Evolutionary conservation across 2,113 vertebrate species (phyloP).

Genomic region (Pangasianodon hypophthalmus): DNA sequence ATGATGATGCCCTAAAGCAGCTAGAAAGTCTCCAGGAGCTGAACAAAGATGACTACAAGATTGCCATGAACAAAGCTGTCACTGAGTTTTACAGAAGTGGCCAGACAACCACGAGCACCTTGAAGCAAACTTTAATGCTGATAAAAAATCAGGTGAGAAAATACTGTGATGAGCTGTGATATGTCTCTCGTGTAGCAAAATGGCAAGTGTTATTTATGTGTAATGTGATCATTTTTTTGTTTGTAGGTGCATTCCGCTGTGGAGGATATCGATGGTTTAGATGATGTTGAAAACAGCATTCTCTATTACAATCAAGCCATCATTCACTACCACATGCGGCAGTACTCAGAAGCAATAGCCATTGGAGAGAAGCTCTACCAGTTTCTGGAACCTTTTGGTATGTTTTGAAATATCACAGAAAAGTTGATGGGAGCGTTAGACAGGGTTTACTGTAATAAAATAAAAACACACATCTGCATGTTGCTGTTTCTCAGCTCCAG

Average conservation of each 20-base stretch:
- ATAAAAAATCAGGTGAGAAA: slow-evolving; percentile 90
- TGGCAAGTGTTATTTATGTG: background rate
- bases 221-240: too few species aligned
- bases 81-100: slow-evolving; percentile 94
- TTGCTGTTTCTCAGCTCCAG: background rate
- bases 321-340: slow-evolving; percentile 90
- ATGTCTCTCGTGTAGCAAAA: background rate
- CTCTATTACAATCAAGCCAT: slow-evolving; percentile 97
- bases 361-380: slow-evolving; percentile 97
- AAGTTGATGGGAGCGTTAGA: background rate
- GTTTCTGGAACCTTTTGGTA: slow-evolving; percentile 98
- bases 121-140: slow-evolving; percentile 87
- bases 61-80: slow-evolving; percentile 90
- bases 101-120: slow-evolving; percentile 86
- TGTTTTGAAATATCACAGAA: slow-evolving; percentile 56
- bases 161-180: background rate
- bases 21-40: slow-evolving; percentile 88
- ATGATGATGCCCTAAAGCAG: slow-evolving; percentile 86
- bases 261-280: slow-evolving; percentile 94
- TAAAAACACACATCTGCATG: background rate
- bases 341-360: slow-evolving; percentile 90
- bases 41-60: slow-evolving; percentile 98
- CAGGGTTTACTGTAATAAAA: background rate
- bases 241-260: slow-evolving; percentile 87
- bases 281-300: slow-evolving; percentile 95